These are phyloP conservation scores for Cerastis rubricosa DNA, from an alignment of 2,888 invertebrate genomes.

Conservation along the genomic window DNA sequence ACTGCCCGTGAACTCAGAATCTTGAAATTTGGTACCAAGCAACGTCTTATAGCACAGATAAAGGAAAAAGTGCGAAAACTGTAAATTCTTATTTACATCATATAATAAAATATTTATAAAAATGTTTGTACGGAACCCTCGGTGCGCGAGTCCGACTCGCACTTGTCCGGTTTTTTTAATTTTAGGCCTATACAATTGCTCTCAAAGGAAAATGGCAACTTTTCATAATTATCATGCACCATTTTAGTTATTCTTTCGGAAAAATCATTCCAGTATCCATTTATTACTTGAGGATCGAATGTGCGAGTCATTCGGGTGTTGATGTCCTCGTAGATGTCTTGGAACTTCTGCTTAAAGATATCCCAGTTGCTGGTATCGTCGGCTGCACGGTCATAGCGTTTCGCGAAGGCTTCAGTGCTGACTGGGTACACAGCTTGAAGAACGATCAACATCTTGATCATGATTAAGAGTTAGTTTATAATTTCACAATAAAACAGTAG, in stretches of 20 bases:
- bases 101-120: too few species aligned
- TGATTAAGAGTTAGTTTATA: slow-evolving; percentile 63
- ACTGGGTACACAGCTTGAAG: slow-evolving; percentile 80
- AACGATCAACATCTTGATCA: slow-evolving; percentile 81
- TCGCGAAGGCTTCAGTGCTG: slow-evolving; percentile 50
- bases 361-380: background rate
- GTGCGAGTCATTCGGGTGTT: slow-evolving; percentile 18
- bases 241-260: slow-evolving; percentile 21
- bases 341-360: slow-evolving; percentile 9
- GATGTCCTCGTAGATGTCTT: slow-evolving; percentile 20
- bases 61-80: too few species aligned
- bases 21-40: too few species aligned
- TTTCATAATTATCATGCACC: too few species aligned
- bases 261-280: slow-evolving; percentile 26
- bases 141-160: too few species aligned
- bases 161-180: too few species aligned
- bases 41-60: too few species aligned
- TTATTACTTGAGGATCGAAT: slow-evolving; percentile 36
- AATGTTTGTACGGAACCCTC: too few species aligned
- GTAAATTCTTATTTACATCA: too few species aligned
- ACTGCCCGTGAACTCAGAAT: too few species aligned
- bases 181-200: too few species aligned
- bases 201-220: too few species aligned
- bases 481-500: slow-evolving; percentile 65
- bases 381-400: slow-evolving; percentile 9